Evolutionary conservation across 1,140 invertebrate species (phyloP), one percentile per base, ranked within the genome.

Genomic region (Drosophila arizonae): DNA sequence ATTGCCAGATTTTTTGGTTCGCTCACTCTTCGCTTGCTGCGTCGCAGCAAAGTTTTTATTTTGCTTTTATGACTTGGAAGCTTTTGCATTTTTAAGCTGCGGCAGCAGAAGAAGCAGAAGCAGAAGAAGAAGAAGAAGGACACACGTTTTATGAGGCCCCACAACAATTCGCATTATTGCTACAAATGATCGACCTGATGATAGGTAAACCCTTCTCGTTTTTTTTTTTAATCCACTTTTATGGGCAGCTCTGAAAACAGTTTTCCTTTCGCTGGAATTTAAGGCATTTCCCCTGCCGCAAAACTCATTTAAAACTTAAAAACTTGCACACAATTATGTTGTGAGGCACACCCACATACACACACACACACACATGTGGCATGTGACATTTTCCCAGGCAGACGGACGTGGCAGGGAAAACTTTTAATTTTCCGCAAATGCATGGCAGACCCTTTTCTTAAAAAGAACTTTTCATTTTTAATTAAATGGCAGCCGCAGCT

Each of bases 371-470:
- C 33, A 56, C 75, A 81, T 24, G 21, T 24, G 21, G 21, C 81
- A 86, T 86, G 66, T 86, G 81, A 81, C 57, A 74, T 55, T 82
- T 72, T 75, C 30, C 52, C 79, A 55, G 52, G 21, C 11, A 41
- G 46, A 6, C 26, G 46, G 17, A 8, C 15, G 21, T 21, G 36
- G 71, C 67, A 79, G 66, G 78, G 65, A 87, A 87, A 87, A 87
- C 84, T 87, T 87, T 87, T 87, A 87, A 87, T 87, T 87, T 87
- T 87, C 82, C 82, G 84, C 84, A 86, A 81, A 76, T 67, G 51
- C 69, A 79, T 64, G 28, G 51, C 30, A 67, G 67, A 86, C 62
- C 81, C 78, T 76, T 82, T 86, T 81, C 82, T 87, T 87, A 71
- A 64, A 79, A 71, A 71, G 69, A 82, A 88, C 82, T 88, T 87